A percentile compares a stretch with the other conserved stretches of the same genome.
phyloP scores from a whole-genome alignment of 37 sponge, comb jelly and placozoan genomes.

The Ephydatia muelleri region DNA sequence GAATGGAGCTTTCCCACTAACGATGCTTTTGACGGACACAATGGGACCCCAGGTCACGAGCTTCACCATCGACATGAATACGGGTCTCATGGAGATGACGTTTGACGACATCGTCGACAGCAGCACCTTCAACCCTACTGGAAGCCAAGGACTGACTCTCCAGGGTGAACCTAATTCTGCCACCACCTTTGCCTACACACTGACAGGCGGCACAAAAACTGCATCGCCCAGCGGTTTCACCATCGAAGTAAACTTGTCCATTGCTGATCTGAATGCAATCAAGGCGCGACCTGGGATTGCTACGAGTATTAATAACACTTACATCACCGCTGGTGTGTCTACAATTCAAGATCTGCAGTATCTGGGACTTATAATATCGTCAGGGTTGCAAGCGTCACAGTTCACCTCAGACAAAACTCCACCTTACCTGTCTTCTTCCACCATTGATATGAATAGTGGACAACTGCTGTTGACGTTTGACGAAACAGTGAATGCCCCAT shows the following conservation, averaged over 20 bases:
- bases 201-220: slow-evolving; percentile 66
- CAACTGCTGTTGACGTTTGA: slow-evolving; percentile 66
- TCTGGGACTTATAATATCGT: not conserved
- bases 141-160: slow-evolving; percentile 45
- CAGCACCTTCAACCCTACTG: slow-evolving; percentile 53
- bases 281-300: slow-evolving; percentile 70
- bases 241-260: slow-evolving; percentile 56
- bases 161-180: not conserved
- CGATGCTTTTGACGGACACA: slow-evolving; percentile 19
- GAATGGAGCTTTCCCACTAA: slow-evolving; percentile 33
- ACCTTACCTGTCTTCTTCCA: slow-evolving; percentile 58
- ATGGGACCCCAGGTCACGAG: slow-evolving; percentile 25
- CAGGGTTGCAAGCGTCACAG: slow-evolving; percentile 46
- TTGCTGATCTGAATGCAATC: slow-evolving; percentile 76
- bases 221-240: slow-evolving; percentile 53
- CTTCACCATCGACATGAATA: slow-evolving; percentile 82
- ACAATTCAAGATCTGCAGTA: not conserved
- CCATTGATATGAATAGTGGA: slow-evolving; percentile 74
- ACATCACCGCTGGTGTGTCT: slow-evolving; percentile 44
- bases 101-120: slow-evolving; percentile 78
- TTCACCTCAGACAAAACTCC: slow-evolving; percentile 74
- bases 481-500: slow-evolving; percentile 85
- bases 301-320: slow-evolving; percentile 66
- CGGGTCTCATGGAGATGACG: slow-evolving; percentile 72
- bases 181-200: slow-evolving; percentile 31